Percentiles rank a stretch among this genome's conserved stretches.
Evolutionary conservation across 2,797 vertebrate genomes (phyloP).

Genomic region (Erethizon dorsatum): DNA sequence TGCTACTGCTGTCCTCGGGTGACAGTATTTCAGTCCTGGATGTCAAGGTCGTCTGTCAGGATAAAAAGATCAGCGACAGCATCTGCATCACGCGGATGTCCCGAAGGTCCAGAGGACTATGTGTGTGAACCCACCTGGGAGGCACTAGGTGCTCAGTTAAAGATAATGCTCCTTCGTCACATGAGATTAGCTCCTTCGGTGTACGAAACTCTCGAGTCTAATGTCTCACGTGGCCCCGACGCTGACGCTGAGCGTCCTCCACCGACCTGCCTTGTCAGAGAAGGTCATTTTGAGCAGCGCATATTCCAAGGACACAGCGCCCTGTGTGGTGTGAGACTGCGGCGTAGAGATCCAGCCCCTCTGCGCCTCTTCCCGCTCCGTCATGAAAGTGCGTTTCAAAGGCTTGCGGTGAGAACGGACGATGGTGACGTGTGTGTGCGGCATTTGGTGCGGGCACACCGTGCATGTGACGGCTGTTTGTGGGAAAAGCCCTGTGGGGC

Average conservation of each 20-base stretch:
- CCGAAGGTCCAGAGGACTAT: neutral
- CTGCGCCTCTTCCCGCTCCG: neutral
- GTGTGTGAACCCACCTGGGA: neutral
- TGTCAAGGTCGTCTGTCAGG: neutral
- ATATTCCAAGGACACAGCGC: neutral
- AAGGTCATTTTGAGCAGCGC: neutral
- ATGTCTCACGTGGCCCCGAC: neutral
- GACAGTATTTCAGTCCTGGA: neutral
- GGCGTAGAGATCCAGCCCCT: neutral
- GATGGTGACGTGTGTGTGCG: no score
- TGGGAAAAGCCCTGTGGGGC: neutral
- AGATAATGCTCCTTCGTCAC: accelerated
- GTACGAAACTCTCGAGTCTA: neutral
- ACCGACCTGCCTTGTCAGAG: neutral
- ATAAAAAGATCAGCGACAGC: neutral
- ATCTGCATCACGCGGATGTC: neutral
- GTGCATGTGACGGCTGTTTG: neutral
- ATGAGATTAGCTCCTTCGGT: neutral
- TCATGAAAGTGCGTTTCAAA: neutral
- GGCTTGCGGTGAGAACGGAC: neutral
- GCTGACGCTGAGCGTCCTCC: neutral
- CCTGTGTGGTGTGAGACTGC: neutral
- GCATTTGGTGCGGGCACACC: neutral
- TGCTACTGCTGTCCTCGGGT: neutral
- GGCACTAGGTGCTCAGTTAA: neutral